Conservation (phyloP, 1,140 invertebrate species). For the Tenebrio molitor region DNA sequence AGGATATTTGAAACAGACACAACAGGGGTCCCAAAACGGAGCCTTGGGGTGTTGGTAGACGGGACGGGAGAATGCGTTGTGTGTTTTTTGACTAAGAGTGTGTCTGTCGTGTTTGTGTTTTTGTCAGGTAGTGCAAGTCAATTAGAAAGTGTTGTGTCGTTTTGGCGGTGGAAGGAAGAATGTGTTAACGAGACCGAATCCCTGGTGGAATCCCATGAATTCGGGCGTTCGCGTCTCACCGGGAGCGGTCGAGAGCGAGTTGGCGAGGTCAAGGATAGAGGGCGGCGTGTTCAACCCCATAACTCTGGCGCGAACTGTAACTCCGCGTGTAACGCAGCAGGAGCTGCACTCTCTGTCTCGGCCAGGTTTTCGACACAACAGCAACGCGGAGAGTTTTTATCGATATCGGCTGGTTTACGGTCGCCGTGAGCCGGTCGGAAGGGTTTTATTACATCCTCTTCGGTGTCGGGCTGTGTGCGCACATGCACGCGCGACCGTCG, state of each 20-base stretch:
- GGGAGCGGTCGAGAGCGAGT: constrained; percentile 11
- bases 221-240: constrained; percentile 14
- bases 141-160: too few species aligned
- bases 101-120: constrained; percentile 24
- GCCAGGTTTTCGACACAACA: constrained; percentile 23
- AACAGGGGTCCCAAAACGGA: too few species aligned
- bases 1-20: too few species aligned
- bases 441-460: constrained; percentile 3
- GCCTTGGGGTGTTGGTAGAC: too few species aligned
- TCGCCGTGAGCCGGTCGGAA: constrained; percentile 10
- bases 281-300: constrained; percentile 35
- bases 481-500: too few species aligned
- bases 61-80: too few species aligned
- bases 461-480: neutral
- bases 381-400: constrained; percentile 13
- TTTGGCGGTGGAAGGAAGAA: too few species aligned
- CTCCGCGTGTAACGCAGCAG: constrained; percentile 32
- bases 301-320: constrained; percentile 30
- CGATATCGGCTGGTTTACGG: constrained; percentile 16
- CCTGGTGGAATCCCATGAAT: neutral
- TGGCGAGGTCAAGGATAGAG: constrained; percentile 36
- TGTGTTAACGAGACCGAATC: constrained; percentile 25
- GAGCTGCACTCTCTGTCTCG: constrained; percentile 19
- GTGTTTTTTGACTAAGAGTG: too few species aligned
- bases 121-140: constrained; percentile 2